Percentiles rank a stretch among this genome's conserved stretches.
Evolutionary conservation across 1,140 invertebrate species (phyloP).

Genomic region (Limonius californicus): DNA sequence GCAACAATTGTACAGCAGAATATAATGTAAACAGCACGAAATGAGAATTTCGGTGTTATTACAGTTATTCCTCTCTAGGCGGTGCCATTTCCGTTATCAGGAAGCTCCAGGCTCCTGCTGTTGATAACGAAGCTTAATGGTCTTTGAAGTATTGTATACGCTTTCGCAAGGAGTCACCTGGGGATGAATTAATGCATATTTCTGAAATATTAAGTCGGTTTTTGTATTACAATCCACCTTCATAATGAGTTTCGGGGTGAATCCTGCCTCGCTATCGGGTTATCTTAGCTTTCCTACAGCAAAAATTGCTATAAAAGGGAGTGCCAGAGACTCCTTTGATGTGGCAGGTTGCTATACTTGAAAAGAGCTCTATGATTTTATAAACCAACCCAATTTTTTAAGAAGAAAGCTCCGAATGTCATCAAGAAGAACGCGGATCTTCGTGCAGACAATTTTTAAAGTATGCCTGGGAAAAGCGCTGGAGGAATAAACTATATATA

Average conservation of each 20-base stretch:
- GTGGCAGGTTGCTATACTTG: no score
- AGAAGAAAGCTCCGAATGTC: no score
- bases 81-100: conserved; percentile 25
- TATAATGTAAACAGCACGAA: conserved; percentile 20
- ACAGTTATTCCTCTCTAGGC: conserved; percentile 27
- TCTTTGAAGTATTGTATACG: conserved; percentile 27
- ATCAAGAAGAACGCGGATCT: no score
- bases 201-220: neutral
- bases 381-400: no score
- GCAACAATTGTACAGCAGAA: neutral
- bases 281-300: no score
- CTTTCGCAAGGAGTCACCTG: conserved; percentile 16
- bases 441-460: no score
- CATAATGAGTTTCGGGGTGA: no score
- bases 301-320: no score
- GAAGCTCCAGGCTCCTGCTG: conserved; percentile 27
- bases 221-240: neutral
- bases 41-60: conserved; percentile 22
- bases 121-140: conserved; percentile 29
- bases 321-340: no score
- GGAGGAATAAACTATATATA: neutral
- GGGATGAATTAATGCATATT: neutral
- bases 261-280: no score
- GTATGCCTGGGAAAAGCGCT: no score
- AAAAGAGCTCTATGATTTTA: no score